Conservation (phyloP, 2,797 vertebrate species). For the Cebuella pygmaea region DNA sequence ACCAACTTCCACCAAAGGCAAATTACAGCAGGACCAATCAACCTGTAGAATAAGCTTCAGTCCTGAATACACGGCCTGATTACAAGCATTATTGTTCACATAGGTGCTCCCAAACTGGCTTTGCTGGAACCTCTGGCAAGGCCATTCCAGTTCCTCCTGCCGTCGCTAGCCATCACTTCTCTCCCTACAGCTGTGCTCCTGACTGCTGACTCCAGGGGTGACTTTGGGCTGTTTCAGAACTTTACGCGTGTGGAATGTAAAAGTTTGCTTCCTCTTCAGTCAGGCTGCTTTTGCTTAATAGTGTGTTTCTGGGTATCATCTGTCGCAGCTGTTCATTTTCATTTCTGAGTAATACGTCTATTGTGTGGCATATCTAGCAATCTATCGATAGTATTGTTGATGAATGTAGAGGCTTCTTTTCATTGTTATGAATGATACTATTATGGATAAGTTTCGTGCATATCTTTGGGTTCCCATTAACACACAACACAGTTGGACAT, state of each 20-base stretch:
- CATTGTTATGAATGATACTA: background rate
- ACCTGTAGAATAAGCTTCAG: too few relatives aligned
- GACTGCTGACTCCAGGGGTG: background rate
- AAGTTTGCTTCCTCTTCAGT: background rate
- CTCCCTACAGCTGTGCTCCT: too few relatives aligned
- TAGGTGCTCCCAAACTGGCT: background rate
- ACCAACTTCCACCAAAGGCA: too few relatives aligned
- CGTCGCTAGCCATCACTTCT: accelerated
- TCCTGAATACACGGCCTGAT: too few relatives aligned
- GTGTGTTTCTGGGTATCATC: background rate
- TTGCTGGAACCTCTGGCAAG: background rate
- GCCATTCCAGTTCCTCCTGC: background rate
- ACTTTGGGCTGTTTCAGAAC: background rate
- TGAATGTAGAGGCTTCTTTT: background rate
- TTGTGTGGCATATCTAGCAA: background rate
- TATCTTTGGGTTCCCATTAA: background rate
- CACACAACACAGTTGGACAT: background rate
- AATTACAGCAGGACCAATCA: too few relatives aligned
- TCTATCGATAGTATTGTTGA: background rate
- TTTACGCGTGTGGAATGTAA: background rate
- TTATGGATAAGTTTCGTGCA: background rate
- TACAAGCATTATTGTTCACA: background rate
- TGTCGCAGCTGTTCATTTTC: background rate
- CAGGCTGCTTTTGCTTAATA: background rate
- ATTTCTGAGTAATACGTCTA: background rate